phyloP scores from a whole-genome alignment of 2,888 invertebrate genomes.

The Philonicus albiceps region DNA sequence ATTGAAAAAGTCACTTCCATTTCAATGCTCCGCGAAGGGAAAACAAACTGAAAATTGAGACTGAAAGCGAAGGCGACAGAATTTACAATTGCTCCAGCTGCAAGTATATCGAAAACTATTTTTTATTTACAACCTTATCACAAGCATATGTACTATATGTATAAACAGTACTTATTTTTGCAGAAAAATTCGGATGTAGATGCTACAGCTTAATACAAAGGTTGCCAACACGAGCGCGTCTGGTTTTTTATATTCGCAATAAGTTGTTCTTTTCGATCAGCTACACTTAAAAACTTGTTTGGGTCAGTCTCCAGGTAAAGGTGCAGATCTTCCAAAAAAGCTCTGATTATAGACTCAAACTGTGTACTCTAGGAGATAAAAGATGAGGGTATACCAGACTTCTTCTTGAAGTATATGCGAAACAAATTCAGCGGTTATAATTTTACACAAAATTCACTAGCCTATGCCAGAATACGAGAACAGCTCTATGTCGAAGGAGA shows the following conservation, averaged over 20 bases:
- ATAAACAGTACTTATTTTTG: not conserved
- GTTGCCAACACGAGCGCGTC: not conserved
- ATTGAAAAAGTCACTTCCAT: constrained; percentile 2
- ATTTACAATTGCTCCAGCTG: not conserved
- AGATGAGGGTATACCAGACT: not conserved
- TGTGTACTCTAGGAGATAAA: no score
- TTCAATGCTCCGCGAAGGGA: not conserved
- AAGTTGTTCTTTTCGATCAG: not conserved
- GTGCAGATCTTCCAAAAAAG: not conserved
- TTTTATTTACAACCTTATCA: not conserved
- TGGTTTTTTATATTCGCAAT: not conserved
- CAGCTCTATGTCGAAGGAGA: not conserved
- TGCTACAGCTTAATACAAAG: not conserved
- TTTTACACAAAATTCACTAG: not conserved
- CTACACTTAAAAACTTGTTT: not conserved
- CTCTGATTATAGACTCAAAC: not conserved
- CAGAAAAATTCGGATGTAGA: no score
- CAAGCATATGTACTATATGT: not conserved
- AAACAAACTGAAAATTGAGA: not conserved
- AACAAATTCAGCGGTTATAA: not conserved
- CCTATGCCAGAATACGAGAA: not conserved
- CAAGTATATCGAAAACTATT: not conserved
- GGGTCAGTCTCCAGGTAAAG: not conserved
- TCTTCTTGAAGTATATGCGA: not conserved
- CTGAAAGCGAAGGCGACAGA: not conserved